Percentiles rank a stretch among this genome's conserved stretches.
Evolutionary conservation across 2,797 vertebrate genomes (phyloP).

Genomic region (Limnodromus scolopaceus): DNA sequence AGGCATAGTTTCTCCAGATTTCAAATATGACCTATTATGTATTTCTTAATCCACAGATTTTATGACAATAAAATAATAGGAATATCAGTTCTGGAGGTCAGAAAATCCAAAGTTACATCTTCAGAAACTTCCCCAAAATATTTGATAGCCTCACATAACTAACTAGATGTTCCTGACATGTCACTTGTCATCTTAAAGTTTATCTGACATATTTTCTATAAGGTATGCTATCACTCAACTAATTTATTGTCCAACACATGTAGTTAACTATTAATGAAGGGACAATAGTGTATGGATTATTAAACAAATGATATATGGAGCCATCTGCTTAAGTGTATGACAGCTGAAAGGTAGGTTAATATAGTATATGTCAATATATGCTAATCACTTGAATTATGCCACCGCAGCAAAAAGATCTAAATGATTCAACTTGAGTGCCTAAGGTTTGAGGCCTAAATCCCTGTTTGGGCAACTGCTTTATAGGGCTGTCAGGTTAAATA

Average conservation of each 20-base stretch:
- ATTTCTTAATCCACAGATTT: neutral
- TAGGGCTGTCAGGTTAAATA: neutral
- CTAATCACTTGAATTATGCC: slow-evolving; percentile 32
- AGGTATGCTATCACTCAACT: neutral
- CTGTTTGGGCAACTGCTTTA: neutral
- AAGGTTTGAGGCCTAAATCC: neutral
- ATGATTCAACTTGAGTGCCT: neutral
- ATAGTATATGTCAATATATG: slow-evolving; percentile 28
- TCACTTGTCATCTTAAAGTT: neutral
- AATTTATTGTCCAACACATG: slow-evolving; percentile 14
- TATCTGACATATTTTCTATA: neutral
- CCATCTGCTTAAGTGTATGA: neutral
- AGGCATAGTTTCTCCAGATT: neutral
- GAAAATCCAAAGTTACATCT: neutral
- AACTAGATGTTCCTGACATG: neutral
- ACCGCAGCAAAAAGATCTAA: neutral
- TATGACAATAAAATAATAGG: neutral
- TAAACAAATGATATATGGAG: slow-evolving; percentile 36
- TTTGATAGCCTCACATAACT: neutral
- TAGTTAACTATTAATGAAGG: slow-evolving; percentile 29
- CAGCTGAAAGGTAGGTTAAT: slow-evolving; percentile 29
- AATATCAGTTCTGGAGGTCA: neutral
- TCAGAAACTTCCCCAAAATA: neutral
- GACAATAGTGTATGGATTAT: slow-evolving; percentile 24
- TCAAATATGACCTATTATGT: neutral